phyloP scores from a whole-genome alignment of 2,113 vertebrate genomes.

The Chaetops frenatus region DNA sequence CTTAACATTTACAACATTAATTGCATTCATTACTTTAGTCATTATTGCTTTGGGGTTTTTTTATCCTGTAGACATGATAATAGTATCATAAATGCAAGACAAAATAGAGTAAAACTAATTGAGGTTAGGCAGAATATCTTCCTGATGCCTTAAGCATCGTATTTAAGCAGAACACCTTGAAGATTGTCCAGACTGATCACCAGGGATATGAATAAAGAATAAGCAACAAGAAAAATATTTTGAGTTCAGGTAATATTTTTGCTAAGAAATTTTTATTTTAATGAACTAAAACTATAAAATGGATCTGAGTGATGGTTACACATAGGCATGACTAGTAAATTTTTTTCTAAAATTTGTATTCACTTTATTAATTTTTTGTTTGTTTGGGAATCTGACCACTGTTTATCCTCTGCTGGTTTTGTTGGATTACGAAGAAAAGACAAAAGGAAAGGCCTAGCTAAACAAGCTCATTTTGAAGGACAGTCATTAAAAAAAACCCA shows the following conservation, averaged over 20 bases:
- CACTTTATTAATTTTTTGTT: not conserved
- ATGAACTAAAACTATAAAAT: not conserved
- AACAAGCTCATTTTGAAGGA: not conserved
- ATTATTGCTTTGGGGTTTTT: not conserved
- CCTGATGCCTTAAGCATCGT: not conserved
- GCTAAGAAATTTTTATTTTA: not conserved
- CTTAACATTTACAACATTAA: constrained; percentile 41
- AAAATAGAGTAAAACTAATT: constrained; percentile 38
- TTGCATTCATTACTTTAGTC: constrained; percentile 40
- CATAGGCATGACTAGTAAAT: not conserved
- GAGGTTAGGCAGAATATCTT: constrained; percentile 23
- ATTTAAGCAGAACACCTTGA: constrained; percentile 15
- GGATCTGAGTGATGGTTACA: not conserved
- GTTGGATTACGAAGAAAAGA: not conserved
- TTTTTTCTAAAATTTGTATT: not conserved
- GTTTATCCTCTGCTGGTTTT: not conserved
- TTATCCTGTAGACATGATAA: not conserved
- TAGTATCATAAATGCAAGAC: constrained; percentile 3
- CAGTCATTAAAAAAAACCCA: not conserved
- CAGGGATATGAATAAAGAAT: not conserved
- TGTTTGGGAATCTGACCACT: not conserved
- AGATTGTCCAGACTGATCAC: not conserved
- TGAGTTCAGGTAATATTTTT: not conserved
- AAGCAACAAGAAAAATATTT: not conserved
- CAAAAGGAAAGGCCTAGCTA: not conserved